A percentile compares a stretch with the other conserved stretches of the same genome.
These are phyloP conservation scores for Cephus spinipes DNA, from an alignment of 2,888 invertebrate species.

Conservation along the genomic window DNA sequence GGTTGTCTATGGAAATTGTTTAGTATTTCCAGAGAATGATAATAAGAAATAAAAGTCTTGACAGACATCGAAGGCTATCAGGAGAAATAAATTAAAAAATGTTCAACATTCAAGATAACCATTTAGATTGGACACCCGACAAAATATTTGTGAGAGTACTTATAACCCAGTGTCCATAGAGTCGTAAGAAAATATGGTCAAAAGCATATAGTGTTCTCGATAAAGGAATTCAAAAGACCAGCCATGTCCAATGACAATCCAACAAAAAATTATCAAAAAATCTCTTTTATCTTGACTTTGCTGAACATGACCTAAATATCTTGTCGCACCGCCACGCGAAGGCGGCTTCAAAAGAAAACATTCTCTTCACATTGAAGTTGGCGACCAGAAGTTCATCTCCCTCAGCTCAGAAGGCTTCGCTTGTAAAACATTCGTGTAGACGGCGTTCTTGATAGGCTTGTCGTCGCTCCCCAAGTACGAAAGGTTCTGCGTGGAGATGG, in stretches of 20 bases:
- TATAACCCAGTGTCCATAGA: background rate
- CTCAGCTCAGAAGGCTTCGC: slow-evolving; percentile 79
- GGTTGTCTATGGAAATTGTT: background rate
- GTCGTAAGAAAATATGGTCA: background rate
- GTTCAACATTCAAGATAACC: background rate
- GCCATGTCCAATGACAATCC: background rate
- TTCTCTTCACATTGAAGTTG: slow-evolving; percentile 79
- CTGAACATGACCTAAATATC: background rate
- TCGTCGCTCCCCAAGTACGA: slow-evolving; percentile 56
- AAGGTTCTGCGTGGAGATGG: slow-evolving; percentile 62
- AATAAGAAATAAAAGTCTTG: background rate
- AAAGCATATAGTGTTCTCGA: background rate
- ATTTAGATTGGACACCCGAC: background rate
- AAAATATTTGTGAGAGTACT: background rate
- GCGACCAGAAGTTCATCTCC: slow-evolving; percentile 89
- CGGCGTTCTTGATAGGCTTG: slow-evolving; percentile 40
- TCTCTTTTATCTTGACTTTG: background rate
- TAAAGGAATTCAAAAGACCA: background rate
- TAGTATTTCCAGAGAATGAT: background rate
- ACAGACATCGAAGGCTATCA: background rate
- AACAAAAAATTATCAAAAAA: background rate
- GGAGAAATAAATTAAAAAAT: background rate
- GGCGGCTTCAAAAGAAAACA: background rate
- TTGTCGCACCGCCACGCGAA: background rate
- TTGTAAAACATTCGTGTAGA: slow-evolving; percentile 56